Conservation (phyloP, 2,113 vertebrate genomes). For the Phylloscopus whistleri region DNA sequence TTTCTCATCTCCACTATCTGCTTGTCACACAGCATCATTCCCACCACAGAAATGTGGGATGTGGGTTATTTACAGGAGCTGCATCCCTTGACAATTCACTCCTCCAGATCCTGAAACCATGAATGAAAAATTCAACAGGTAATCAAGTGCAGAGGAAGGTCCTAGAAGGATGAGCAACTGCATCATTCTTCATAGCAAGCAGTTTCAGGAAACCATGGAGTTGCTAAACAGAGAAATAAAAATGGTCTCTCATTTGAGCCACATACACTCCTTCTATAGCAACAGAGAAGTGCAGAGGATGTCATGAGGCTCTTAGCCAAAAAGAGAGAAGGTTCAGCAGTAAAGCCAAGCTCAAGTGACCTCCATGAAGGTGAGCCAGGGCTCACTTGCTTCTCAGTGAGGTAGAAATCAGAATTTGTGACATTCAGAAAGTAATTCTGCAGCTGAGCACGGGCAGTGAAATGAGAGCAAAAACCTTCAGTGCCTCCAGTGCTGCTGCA, state of each 20-base stretch:
- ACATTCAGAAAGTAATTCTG: neutral
- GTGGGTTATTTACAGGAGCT: neutral
- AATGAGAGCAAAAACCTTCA: neutral
- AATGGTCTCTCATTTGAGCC: neutral
- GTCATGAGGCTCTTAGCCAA: neutral
- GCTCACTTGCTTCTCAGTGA: neutral
- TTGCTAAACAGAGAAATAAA: neutral
- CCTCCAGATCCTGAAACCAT: neutral
- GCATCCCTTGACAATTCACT: neutral
- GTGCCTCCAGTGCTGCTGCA: neutral
- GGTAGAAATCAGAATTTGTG: neutral
- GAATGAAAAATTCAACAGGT: slow-evolving; percentile 7
- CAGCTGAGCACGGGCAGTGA: neutral
- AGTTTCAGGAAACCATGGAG: neutral
- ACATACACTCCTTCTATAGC: neutral
- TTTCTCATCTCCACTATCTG: neutral
- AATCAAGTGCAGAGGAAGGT: neutral
- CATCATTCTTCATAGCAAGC: neutral
- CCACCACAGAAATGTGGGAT: neutral
- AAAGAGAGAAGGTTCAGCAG: neutral
- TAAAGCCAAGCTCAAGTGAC: slow-evolving; percentile 11
- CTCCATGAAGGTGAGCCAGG: slow-evolving; percentile 19
- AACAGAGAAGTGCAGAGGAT: neutral
- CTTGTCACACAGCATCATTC: neutral
- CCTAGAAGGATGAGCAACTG: neutral